Base-by-base conservation (phyloP, 2,797 vertebrate species). In the Neoniphon sammara region DNA sequence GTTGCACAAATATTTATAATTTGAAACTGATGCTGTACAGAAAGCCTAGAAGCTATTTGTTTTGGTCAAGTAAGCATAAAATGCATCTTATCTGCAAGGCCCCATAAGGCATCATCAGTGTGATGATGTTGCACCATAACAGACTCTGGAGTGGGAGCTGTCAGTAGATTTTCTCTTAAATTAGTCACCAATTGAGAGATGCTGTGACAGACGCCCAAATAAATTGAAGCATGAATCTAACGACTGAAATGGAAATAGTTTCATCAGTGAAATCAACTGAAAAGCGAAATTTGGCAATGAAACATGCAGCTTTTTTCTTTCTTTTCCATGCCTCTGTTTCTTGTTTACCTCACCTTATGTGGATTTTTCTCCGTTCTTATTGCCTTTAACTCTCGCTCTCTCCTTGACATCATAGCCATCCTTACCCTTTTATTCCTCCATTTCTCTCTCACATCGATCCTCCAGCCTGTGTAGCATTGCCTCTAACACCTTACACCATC, bases 101-200 rank as follows among this genome's bases (percentile, higher is more conserved):
- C 23, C 21, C 23, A 56, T 56, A 34, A 57, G 30, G 27, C 27
- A 57, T 57, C 27, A 57, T 57, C 55, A 57, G 17, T 31, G 30
- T n/a, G 17, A 57, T 57, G 54, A 18, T 31, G 30, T 34, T 27
- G 18, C 30, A 31, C 18, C 20, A 56, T 2, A 5, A 14, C 23
- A 7, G 3, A 25, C 1, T 54, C 52, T 25, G n/a, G 10, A 25
- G 4, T 54, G n/a, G 21, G 23, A 54, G 52, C 14, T 15, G 36
- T 5, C 14, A 14, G 20, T 15, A 4, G 39, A 21, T 55, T 14
- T 60, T 42, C 8, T 27, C 4, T 64, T 12, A 10, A 57, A 49
- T 68, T 21, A 17, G 21, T 62, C 75, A 47, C 42, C 15, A 18
- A 5, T 30, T 56, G 20, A 17, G 54, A 34, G 5, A 7, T 34